phyloP scores from a whole-genome alignment of 2,888 invertebrate genomes.

The Neoascia interrupta region DNA sequence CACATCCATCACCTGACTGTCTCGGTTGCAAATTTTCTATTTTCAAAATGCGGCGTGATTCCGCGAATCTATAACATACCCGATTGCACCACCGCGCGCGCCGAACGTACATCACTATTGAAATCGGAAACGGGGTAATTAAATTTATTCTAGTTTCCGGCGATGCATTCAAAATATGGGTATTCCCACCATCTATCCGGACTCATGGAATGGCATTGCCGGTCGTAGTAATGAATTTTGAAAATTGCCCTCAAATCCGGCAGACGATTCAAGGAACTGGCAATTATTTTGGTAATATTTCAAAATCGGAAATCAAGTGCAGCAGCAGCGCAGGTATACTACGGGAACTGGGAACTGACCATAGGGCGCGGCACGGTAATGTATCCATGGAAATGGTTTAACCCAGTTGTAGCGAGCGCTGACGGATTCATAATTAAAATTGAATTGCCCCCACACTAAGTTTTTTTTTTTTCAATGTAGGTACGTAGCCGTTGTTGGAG shows the following conservation, averaged over 20 bases:
- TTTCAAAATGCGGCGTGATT: constrained; percentile 50
- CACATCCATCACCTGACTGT: background rate
- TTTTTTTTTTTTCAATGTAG: constrained; percentile 16
- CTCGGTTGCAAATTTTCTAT: constrained; percentile 49
- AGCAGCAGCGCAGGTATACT: too few species aligned
- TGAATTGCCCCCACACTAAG: constrained; percentile 1
- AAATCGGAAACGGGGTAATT: constrained; percentile 54
- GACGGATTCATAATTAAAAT: constrained; percentile 37
- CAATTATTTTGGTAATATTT: background rate
- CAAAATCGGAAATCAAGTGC: constrained; percentile 1
- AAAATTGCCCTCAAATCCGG: constrained; percentile 9
- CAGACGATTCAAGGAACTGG: constrained; percentile 19
- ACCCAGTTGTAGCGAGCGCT: constrained; percentile 44
- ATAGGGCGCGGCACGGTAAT: background rate
- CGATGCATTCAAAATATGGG: constrained; percentile 12
- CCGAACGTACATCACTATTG: background rate
- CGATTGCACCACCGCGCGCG: background rate
- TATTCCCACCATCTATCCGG: constrained; percentile 26
- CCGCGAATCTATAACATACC: constrained; percentile 12
- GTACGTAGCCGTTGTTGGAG: constrained; percentile 7
- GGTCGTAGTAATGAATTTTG: background rate
- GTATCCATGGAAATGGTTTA: constrained; percentile 28
- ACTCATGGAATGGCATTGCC: background rate
- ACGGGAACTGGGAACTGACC: too few species aligned
- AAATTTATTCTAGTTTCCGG: constrained; percentile 64